These are phyloP conservation scores for Ficedula albicollis DNA, from an alignment of 2,797 vertebrate species.

Conservation along the genomic window DNA sequence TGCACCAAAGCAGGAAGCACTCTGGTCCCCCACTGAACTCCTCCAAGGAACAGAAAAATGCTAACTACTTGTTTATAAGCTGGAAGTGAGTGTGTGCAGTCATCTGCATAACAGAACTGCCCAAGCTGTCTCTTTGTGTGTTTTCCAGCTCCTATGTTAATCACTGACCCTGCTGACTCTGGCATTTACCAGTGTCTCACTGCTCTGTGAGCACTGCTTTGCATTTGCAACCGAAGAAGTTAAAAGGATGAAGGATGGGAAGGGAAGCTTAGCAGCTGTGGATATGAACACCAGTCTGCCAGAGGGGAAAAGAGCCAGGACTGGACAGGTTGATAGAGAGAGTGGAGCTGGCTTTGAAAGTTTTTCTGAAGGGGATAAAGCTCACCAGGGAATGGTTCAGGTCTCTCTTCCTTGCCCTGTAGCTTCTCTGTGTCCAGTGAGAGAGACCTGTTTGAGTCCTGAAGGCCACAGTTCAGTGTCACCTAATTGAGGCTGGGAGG, in stretches of 20 bases:
- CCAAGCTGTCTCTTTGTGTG: slow-evolving; percentile 65
- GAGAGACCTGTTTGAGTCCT: background rate
- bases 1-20: background rate
- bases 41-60: slow-evolving; percentile 55
- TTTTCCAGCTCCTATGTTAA: slow-evolving; percentile 70
- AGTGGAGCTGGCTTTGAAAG: background rate
- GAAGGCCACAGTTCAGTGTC: background rate
- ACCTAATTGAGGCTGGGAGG: background rate
- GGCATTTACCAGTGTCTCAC: slow-evolving; percentile 64
- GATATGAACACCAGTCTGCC: background rate
- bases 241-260: slow-evolving; percentile 57
- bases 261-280: slow-evolving; percentile 10
- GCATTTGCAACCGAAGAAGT: slow-evolving; percentile 58
- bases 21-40: background rate
- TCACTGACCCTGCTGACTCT: slow-evolving; percentile 63
- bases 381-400: background rate
- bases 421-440: background rate
- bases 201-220: slow-evolving; percentile 49
- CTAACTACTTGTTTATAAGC: slow-evolving; percentile 65
- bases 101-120: slow-evolving; percentile 70
- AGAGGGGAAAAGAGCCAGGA: background rate
- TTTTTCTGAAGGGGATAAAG: background rate
- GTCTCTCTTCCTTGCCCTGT: background rate
- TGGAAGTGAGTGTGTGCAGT: slow-evolving; percentile 53
- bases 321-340: background rate